Evolutionary conservation across 2,113 vertebrate genomes (phyloP), one percentile per base, ranked within the genome.

Genomic region (Sarotherodon lohbergeri): DNA sequence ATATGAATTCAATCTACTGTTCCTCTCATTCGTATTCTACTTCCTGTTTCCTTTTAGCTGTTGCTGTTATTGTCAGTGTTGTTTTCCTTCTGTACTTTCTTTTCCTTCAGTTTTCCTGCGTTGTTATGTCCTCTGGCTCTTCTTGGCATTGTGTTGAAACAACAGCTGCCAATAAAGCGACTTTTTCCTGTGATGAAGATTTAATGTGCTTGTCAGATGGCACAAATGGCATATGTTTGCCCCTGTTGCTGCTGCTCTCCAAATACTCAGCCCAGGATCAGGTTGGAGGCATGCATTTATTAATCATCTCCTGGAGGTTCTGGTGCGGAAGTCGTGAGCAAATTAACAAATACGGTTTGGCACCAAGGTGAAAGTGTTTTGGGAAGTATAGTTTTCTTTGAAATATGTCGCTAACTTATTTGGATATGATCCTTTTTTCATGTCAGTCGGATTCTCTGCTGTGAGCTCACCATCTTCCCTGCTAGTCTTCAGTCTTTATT

Each of bases 161-260:
- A 87, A 57, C 91, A 89, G 83, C 90, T 93, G 91, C 90, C 90
- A 92, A 66, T 92, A 88, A 94, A 92, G 48, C 10, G 59, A 54
- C 61, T 86, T 92, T 93, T 94, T 92, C 90, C 85, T 95, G 89
- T 93, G 94, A 95, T 95, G 93, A 94, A 93, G 89, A 87, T 94
- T 94, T 95, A 92, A 96, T 94, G 90, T 27, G 46, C 76, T 89
- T 52, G 78, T 93, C 89, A 89, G 81, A 92, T 68, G 84, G 81
- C 52, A 32, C 81, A 90, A 92, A 89, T 87, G 90, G 83, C 91
- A 90, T 89, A 85, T 93, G 93, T 95, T 94, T 90, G 88, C 90
- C 91, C 82, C 76, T 32, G 34, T 63, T n/a, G 91, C 89, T 24
- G 89, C 88, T 91, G 55, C 80, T 88, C 86, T 90, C 76, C 76